phyloP scores from a whole-genome alignment of 2,797 vertebrate species.

The Florisuga fusca region DNA sequence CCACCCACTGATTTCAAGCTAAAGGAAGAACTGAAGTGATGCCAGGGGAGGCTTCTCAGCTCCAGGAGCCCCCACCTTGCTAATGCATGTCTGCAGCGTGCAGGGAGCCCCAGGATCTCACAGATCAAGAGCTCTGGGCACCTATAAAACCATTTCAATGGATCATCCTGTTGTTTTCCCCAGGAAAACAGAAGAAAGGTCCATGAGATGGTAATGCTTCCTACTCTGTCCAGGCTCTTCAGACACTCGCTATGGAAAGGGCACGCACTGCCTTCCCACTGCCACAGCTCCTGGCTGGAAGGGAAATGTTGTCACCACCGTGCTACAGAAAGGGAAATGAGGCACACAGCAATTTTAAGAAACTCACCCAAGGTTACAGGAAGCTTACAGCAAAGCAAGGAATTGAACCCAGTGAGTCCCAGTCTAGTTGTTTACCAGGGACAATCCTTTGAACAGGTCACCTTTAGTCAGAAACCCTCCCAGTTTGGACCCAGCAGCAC shows the following conservation, averaged over 20 bases:
- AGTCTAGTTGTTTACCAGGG: not conserved
- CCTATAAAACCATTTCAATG: not conserved
- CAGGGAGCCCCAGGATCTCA: not conserved
- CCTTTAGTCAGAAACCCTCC: not conserved
- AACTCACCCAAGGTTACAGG: not conserved
- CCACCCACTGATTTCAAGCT: not conserved
- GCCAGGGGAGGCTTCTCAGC: not conserved
- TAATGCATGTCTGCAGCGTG: not conserved
- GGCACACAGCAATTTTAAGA: slow-evolving; percentile 24
- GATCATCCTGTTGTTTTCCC: not conserved
- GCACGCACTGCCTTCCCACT: not conserved
- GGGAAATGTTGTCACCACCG: slow-evolving; percentile 10
- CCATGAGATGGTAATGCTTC: not conserved
- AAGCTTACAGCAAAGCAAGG: slow-evolving; percentile 29
- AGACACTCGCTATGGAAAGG: not conserved
- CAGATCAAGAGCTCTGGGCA: not conserved
- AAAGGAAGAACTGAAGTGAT: not conserved
- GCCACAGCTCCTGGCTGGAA: slow-evolving; percentile 7
- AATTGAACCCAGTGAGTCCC: not conserved
- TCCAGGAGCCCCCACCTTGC: not conserved
- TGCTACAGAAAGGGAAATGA: slow-evolving; percentile 42
- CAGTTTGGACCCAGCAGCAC: not conserved
- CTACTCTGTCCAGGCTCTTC: not conserved
- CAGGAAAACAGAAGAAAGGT: not conserved
- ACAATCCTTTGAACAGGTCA: not conserved